phyloP scores from a whole-genome alignment of 2,888 invertebrate species.

The Neuroscelio doddi region DNA sequence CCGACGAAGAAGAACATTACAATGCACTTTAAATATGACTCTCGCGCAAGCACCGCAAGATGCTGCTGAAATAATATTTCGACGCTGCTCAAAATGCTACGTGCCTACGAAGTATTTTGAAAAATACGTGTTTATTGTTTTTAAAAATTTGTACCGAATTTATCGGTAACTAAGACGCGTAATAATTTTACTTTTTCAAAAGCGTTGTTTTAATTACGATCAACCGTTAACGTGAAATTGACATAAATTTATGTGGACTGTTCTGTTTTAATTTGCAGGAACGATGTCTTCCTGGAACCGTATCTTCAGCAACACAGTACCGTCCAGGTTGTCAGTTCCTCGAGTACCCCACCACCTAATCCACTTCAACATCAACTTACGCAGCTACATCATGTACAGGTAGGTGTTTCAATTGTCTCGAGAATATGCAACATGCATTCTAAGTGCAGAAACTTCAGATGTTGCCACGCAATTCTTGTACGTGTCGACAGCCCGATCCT shows the following conservation, averaged over 20 bases:
- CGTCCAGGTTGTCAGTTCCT: constrained; percentile 68
- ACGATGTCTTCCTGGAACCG: constrained; percentile 83
- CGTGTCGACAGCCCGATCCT: constrained; percentile 33
- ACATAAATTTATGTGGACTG: neutral
- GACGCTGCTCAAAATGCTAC: too few species aligned
- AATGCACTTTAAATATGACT: constrained; percentile 27
- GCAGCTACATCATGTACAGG: constrained; percentile 75
- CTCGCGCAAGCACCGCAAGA: too few species aligned
- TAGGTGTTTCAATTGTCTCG: constrained; percentile 51
- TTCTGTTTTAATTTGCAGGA: constrained; percentile 75
- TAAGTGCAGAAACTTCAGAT: constrained; percentile 41
- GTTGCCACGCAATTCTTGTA: constrained; percentile 19
- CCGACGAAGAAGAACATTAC: constrained; percentile 34
- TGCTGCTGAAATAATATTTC: too few species aligned
- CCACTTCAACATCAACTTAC: constrained; percentile 73
- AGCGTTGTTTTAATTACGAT: too few species aligned
- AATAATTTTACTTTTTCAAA: too few species aligned
- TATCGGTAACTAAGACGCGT: too few species aligned
- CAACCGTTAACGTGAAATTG: too few species aligned
- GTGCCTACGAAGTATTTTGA: too few species aligned
- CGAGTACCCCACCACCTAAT: constrained; percentile 68
- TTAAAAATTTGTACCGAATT: too few species aligned
- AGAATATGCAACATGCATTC: constrained; percentile 48
- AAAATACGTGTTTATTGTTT: too few species aligned
- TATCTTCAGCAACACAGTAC: constrained; percentile 76